Conservation (phyloP, 2,888 invertebrate species). For the Drosophila paranaensis region DNA sequence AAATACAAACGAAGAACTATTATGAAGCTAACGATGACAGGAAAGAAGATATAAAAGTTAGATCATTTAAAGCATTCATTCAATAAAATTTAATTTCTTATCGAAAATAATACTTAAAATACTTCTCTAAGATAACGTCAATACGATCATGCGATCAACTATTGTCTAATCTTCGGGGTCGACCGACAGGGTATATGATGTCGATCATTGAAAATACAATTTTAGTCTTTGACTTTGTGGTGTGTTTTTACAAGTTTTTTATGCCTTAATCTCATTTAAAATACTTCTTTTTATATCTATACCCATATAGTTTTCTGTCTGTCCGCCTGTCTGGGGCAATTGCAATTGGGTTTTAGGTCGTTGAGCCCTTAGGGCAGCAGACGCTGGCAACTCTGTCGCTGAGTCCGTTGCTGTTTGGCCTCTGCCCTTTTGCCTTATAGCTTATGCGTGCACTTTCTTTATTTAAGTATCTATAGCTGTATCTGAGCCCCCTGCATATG, state of each 20-base stretch:
- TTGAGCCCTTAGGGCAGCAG: slow-evolving; percentile 40
- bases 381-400: slow-evolving; percentile 31
- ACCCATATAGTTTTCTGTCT: slow-evolving; percentile 43
- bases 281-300: slow-evolving; percentile 46
- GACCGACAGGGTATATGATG: slow-evolving; percentile 17
- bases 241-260: slow-evolving; percentile 40
- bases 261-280: slow-evolving; percentile 63
- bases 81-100: too few relatives aligned
- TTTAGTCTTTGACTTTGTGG: slow-evolving; percentile 26
- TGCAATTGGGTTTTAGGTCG: slow-evolving; percentile 37
- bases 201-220: background rate
- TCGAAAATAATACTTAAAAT: too few relatives aligned
- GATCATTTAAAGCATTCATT: too few relatives aligned
- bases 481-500: background rate
- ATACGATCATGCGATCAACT: background rate
- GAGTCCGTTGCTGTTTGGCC: slow-evolving; percentile 30
- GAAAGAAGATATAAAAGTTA: too few relatives aligned
- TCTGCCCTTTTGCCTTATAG: slow-evolving; percentile 36
- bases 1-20: too few relatives aligned
- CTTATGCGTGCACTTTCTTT: slow-evolving; percentile 58
- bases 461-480: slow-evolving; percentile 30
- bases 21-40: too few relatives aligned
- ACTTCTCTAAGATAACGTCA: too few relatives aligned
- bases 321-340: slow-evolving; percentile 20
- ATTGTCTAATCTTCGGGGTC: background rate